Evolutionary conservation across 2,797 vertebrate species (phyloP).

Genomic region (Holocentrus rufus): DNA sequence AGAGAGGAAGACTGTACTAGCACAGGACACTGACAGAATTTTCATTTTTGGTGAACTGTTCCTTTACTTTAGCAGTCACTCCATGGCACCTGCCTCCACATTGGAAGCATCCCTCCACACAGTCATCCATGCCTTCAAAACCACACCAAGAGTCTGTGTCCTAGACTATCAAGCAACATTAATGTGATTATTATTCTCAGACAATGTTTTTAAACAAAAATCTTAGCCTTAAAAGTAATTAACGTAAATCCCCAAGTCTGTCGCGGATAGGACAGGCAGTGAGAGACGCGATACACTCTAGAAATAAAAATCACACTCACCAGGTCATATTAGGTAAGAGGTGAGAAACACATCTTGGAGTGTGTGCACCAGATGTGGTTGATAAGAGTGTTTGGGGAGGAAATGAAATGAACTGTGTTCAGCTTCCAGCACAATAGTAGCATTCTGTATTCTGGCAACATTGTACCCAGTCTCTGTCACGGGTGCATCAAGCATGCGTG

Average conservation of each 20-base stretch:
- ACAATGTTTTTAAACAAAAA: neutral
- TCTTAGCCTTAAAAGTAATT: too few species aligned
- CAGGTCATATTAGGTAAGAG: neutral
- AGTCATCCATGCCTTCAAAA: neutral
- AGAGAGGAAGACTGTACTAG: neutral
- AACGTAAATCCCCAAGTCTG: neutral
- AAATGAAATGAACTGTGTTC: too few species aligned
- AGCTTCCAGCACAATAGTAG: neutral
- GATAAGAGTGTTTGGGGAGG: neutral
- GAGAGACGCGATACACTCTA: neutral
- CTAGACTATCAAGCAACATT: neutral
- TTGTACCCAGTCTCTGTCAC: neutral
- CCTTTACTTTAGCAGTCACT: neutral
- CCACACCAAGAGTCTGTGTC: neutral
- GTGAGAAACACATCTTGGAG: neutral
- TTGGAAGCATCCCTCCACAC: conserved; percentile 9
- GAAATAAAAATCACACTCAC: neutral
- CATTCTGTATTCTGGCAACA: neutral
- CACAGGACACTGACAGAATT: neutral
- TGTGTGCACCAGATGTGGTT: neutral
- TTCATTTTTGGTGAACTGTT: too few species aligned
- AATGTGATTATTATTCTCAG: neutral
- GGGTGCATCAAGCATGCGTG: neutral
- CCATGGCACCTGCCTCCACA: conserved; percentile 24
- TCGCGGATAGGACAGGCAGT: neutral